Evolutionary conservation across 2,113 vertebrate genomes (phyloP).

Genomic region (Hyperopisus bebe): DNA sequence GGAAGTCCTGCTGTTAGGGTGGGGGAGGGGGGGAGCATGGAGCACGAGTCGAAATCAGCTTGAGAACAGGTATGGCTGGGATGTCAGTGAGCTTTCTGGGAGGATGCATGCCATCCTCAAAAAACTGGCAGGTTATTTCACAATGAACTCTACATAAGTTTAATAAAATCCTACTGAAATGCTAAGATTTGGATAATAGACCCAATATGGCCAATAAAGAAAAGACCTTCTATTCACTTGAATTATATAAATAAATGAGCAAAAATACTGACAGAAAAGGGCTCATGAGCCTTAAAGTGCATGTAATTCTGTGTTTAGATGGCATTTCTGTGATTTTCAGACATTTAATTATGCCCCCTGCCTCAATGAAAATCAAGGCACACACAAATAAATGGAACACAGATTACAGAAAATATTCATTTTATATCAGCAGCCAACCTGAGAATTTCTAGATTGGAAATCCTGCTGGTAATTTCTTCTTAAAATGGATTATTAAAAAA

Average conservation of each 20-base stretch:
- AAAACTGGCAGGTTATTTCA: neutral
- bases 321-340: neutral
- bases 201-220: neutral
- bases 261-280: neutral
- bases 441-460: neutral
- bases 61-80: conserved; percentile 25
- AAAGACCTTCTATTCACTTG: neutral
- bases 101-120: neutral
- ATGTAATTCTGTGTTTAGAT: neutral
- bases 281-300: neutral
- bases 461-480: neutral
- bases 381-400: neutral
- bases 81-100: neutral
- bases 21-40: neutral
- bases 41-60: neutral
- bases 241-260: neutral
- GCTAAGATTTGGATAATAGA: neutral
- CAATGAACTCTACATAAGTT: neutral
- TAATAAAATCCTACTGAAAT: neutral
- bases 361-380: neutral
- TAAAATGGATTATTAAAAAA: neutral
- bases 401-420: neutral
- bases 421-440: neutral
- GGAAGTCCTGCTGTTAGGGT: conserved; percentile 38
- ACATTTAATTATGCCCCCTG: neutral